Evolutionary conservation across 2,888 invertebrate species (phyloP), one percentile per base, ranked within the genome.

Genomic region (Drosophila quinaria): DNA sequence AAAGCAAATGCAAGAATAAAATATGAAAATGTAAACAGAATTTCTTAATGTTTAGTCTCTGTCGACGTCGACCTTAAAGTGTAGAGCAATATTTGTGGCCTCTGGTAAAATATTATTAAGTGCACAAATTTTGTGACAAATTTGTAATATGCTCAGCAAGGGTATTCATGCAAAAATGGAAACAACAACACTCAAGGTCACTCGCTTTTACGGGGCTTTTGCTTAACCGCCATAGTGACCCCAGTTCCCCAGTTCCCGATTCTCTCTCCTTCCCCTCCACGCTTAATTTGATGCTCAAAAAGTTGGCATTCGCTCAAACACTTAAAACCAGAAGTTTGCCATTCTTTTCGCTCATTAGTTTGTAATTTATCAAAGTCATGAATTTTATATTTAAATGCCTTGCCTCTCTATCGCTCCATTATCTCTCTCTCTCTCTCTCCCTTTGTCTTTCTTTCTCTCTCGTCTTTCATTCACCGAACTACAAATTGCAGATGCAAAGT

Each of bases 361-460:
- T 74, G 74, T 79, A 85, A 87, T 89, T 87, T 89, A 88, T 89
- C 88, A 89, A 89, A 88, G 89, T 89, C 89, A 81, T 81, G 83
- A 85, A 87, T 82, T 70, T 75, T 75, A 76, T 71, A 81, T 78
- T 72, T 64, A 64, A 67, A 76, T 72, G 55, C 49, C 56, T 42
- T 49, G 13, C 17, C 15, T 13, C 4, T 19, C 13, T 8, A 13
- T 50, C 13, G 50, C 19, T 50, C 10, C 13, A 6, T 15, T n/a
- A 3, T 0, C 13, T 8, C 25, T n/a, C 42, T 15, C 13, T 39
- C 19, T 19, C 2, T n/a, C n/a, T 19, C 37, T 3, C 33, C n/a
- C 41, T 5, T 25, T 25, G 11, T 13, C 17, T 6, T n/a, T 35
- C 19, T n/a, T 31, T 37, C 19, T 25, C 22, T 29, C 29, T 37